Base-by-base conservation (phyloP, 2,113 vertebrate genomes). In the Cynoglossus semilaevis region DNA sequence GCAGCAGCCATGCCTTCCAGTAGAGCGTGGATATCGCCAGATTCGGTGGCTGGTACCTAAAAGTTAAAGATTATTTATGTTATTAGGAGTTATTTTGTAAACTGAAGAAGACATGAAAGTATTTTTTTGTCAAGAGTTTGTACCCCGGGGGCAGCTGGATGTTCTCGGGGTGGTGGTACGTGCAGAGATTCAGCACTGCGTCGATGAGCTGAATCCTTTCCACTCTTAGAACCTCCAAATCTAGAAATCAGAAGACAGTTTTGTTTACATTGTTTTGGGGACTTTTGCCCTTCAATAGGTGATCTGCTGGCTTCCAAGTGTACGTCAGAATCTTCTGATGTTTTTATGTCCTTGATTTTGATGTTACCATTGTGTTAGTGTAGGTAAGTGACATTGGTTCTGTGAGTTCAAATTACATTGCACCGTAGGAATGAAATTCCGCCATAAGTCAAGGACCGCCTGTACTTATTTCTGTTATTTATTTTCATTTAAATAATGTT, bases 81-180 rank as follows among this genome's bases (percentile, higher is more conserved):
- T 46, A 59, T 58, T 35, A 40, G 5, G 48, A n/a, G 38, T 45
- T 34, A 63, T 65, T 55, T 15, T 11, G 7, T n/a, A n/a, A 29
- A 29, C 22, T 2, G 22, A 29, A 29, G 6, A 29, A 6, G 29
- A 42, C 10, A 5, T 22, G 1, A 2, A 57, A 22, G 17, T 18
- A 37, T 29, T 54, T 14, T 52, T 12, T 61, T 51, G 12, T 70
- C 73, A 3, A 50, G 55, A 38, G 8, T 56, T 62, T 74, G 71
- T 89, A 98, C 97, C 97, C 96, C 0, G 95, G 87, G 0, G 97
- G 97, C 8, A 99, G 93, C 88, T 97, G 95, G 67, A 99, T 99
- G 83, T 99, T 99, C 84, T 99, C 97, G 0, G 96, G 97, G 69
- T 99, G 96, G 74, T 99, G 97, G 14, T 99, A 99, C 69, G 96